Conservation (phyloP, 2,113 vertebrate genomes). For the Chionomys nivalis region DNA sequence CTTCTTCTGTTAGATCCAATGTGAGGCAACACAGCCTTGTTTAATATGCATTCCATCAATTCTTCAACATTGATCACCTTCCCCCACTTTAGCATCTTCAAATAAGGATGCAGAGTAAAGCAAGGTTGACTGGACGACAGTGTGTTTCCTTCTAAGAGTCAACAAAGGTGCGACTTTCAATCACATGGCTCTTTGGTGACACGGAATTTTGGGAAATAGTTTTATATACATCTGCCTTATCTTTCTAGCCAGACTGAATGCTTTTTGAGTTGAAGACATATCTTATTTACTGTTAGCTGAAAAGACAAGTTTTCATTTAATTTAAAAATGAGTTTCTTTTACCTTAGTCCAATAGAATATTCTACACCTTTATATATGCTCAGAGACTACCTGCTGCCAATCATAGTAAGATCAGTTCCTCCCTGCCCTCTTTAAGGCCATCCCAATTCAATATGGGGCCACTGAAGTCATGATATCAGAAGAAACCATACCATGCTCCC, state of each 20-base stretch:
- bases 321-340: neutral
- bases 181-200: neutral
- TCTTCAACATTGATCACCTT: neutral
- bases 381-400: neutral
- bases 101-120: neutral
- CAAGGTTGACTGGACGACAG: neutral
- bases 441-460: neutral
- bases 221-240: neutral
- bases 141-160: conserved; percentile 37
- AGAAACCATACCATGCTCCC: neutral
- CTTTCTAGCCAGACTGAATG: neutral
- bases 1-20: neutral
- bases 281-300: neutral
- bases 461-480: neutral
- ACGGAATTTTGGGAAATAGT: neutral
- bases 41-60: neutral
- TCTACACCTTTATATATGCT: neutral
- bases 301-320: neutral
- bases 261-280: conserved; percentile 26
- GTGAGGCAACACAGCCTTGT: neutral
- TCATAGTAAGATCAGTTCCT: neutral
- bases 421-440: neutral
- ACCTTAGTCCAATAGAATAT: neutral
- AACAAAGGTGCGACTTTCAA: neutral
- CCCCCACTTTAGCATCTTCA: neutral